phyloP scores from a whole-genome alignment of 2,888 invertebrate species.

The Chironomus tentans region DNA sequence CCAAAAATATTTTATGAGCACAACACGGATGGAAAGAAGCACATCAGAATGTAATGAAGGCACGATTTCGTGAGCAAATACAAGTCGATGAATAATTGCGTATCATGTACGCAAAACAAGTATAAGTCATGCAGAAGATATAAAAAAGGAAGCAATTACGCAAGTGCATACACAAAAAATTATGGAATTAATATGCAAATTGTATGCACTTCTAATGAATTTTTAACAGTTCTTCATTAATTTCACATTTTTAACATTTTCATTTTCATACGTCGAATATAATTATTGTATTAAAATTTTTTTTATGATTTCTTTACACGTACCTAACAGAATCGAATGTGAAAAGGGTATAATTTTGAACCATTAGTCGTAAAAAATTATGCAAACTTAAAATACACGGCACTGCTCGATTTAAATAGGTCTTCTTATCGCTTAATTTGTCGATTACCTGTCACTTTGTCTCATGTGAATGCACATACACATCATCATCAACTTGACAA shows the following conservation, averaged over 20 bases:
- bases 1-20: not conserved
- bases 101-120: not conserved
- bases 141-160: not conserved
- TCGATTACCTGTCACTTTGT: too few relatives aligned
- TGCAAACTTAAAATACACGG: too few relatives aligned
- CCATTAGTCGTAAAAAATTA: too few relatives aligned
- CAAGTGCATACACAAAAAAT: too few relatives aligned
- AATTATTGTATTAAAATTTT: constrained; percentile 19
- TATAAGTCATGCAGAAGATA: not conserved
- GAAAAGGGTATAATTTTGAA: not conserved
- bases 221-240: constrained; percentile 20
- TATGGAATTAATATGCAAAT: constrained; percentile 10
- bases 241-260: constrained; percentile 2
- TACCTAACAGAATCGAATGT: not conserved
- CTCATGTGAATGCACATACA: too few relatives aligned
- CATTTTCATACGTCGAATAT: not conserved
- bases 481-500: not conserved
- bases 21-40: not conserved
- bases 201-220: constrained; percentile 16
- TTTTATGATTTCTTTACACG: constrained; percentile 26
- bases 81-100: not conserved
- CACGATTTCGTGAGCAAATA: not conserved
- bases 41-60: not conserved
- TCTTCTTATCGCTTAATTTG: too few relatives aligned
- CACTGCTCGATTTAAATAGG: too few relatives aligned